Percentiles rank a stretch among this genome's conserved stretches.
Evolutionary conservation across 2,888 invertebrate species (phyloP).

Genomic region (Orchesellides sinensis): DNA sequence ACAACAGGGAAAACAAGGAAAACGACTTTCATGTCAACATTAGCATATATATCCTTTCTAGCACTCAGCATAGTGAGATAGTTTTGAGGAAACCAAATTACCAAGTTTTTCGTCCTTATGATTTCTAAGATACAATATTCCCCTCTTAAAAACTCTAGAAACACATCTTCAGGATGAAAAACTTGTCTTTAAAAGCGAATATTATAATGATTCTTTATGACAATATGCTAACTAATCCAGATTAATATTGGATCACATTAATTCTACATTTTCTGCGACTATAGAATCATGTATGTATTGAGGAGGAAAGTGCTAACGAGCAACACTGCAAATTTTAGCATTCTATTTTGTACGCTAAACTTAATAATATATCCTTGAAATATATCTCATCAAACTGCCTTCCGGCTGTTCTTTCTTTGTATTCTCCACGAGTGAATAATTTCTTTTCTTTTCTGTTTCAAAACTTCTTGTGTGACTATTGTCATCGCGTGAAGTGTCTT

Average conservation of each 20-base stretch:
- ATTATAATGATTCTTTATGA: conserved; percentile 4
- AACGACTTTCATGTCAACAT: conserved; percentile 47
- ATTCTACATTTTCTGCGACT: conserved; percentile 32
- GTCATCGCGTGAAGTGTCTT: background rate
- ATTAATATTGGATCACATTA: conserved; percentile 19
- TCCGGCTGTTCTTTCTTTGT: conserved; percentile 21
- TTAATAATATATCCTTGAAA: too few species aligned
- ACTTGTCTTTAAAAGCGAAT: background rate
- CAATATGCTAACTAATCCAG: conserved; percentile 24
- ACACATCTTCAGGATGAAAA: too few species aligned
- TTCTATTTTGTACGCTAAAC: too few species aligned
- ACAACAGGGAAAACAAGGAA: conserved; percentile 53
- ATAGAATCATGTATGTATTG: conserved; percentile 19
- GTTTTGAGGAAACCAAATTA: background rate
- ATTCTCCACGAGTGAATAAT: conserved; percentile 28
- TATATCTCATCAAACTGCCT: conserved; percentile 20
- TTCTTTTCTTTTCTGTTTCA: conserved; percentile 7
- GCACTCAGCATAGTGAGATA: background rate
- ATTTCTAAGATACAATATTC: too few species aligned
- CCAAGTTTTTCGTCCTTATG: too few species aligned
- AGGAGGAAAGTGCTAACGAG: too few species aligned
- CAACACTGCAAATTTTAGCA: too few species aligned
- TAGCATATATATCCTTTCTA: background rate
- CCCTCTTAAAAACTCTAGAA: too few species aligned
- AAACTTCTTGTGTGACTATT: background rate